A percentile compares a stretch with the other conserved stretches of the same genome.
Evolutionary conservation across 2,113 vertebrate species (phyloP).

Genomic region (Pelecanus crispus): DNA sequence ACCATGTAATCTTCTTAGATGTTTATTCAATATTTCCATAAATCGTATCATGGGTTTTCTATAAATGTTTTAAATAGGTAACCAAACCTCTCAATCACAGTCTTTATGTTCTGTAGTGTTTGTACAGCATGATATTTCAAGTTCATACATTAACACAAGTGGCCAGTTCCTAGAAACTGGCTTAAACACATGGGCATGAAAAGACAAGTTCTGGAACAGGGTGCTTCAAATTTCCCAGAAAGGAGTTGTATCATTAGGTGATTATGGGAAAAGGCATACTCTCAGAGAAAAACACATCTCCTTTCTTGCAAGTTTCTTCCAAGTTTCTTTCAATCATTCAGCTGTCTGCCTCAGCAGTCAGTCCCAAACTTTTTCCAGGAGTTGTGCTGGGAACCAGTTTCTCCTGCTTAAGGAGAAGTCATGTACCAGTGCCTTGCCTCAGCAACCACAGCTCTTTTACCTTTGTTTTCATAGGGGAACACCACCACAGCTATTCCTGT

Average conservation of each 20-base stretch:
- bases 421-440: not conserved
- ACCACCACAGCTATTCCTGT: not conserved
- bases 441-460: not conserved
- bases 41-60: conserved; percentile 13
- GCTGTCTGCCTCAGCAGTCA: not conserved
- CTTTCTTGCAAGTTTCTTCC: not conserved
- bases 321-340: not conserved
- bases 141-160: not conserved
- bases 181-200: not conserved
- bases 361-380: not conserved
- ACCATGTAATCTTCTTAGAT: not conserved
- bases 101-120: not conserved
- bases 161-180: not conserved
- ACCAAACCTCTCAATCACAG: conserved; percentile 18
- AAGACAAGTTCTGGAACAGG: not conserved
- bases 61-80: conserved; percentile 36
- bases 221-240: not conserved
- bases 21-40: conserved; percentile 28
- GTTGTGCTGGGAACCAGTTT: not conserved
- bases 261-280: not conserved
- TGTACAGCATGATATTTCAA: not conserved
- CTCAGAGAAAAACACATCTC: not conserved
- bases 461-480: not conserved
- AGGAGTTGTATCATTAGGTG: not conserved
- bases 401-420: not conserved